These are phyloP conservation scores for Lepus oiostolus DNA, from an alignment of 2,797 vertebrate genomes.

Conservation along the genomic window DNA sequence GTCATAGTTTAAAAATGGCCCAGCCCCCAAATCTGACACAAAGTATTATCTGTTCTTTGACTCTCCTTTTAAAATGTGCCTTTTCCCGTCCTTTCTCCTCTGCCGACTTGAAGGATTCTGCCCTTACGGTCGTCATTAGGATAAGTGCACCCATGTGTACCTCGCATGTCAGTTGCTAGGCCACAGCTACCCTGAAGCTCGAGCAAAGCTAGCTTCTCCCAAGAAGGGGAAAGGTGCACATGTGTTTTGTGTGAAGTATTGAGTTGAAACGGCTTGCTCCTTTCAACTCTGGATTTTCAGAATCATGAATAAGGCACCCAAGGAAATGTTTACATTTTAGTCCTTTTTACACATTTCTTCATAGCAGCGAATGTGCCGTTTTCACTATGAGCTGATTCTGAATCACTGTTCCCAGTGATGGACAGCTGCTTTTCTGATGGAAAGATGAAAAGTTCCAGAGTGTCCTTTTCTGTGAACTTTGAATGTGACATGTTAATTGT, in stretches of 20 bases:
- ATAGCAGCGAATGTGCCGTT: slow-evolving; percentile 81
- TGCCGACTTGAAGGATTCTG: not conserved
- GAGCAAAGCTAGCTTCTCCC: not conserved
- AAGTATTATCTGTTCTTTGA: not conserved
- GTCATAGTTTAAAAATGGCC: not conserved
- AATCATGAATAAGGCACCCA: not conserved
- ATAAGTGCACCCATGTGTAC: not conserved
- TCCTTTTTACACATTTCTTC: slow-evolving; percentile 80
- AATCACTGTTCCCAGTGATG: slow-evolving; percentile 73
- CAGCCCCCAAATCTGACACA: too few relatives aligned
- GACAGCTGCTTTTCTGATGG: slow-evolving; percentile 81
- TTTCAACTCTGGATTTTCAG: not conserved
- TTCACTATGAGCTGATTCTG: slow-evolving; percentile 75
- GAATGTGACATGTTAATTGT: slow-evolving; percentile 65
- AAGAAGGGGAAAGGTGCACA: not conserved
- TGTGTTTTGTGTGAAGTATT: not conserved
- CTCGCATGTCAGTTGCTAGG: not conserved
- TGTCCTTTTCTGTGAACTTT: slow-evolving; percentile 74
- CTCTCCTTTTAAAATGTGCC: not conserved
- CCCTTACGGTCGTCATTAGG: not conserved
- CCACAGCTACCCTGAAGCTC: not conserved
- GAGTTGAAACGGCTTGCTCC: not conserved
- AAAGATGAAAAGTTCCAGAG: slow-evolving; percentile 77
- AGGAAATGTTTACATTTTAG: slow-evolving; percentile 72
- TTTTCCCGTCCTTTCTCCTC: fast-evolving